Base-by-base conservation (phyloP, 2,797 vertebrate genomes). In the Atherinosoma microstoma region DNA sequence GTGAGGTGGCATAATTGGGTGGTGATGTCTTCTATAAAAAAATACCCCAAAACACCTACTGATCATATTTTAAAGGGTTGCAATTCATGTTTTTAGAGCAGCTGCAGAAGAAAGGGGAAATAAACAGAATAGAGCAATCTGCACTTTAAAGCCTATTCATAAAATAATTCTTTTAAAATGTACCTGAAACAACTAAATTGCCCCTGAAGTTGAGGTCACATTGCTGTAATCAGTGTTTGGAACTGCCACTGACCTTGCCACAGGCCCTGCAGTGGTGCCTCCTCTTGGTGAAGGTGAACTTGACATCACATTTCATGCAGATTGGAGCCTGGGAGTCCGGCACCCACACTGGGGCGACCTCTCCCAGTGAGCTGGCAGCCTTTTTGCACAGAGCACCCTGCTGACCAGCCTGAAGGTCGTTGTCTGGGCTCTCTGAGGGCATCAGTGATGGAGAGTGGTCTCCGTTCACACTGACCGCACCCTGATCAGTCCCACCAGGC, bases 261-360 rank as follows among this genome's bases (percentile, higher is more conserved):
- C 98, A 99, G 72, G 98, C 98, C 94, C 98, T 96, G 94, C 98
- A 99, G 91, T 99, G 98, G 90, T 99, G 98, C 78, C 98, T 96
- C 90, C 98, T 95, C 94, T 98, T 99, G 87, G 98, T 99, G 91
- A 99, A 99, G 71, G 98, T 99, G 94, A 99, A 99, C 92, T 96
- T 98, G 86, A 95, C 95, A 86, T 99, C 96, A 67, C 98, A 99
- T 89, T 97, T 99, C 97, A 99, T 99, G 82, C 98, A 99, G 86
- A 97, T 92, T 20, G 98, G 97, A 59, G 98, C 98, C 92, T 99
- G 96, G 68, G 97, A 97, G 92, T 99, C 98, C 1, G 98, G 98
- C 79, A 99, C 98, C 98, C 98, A 99, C 58, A 99, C 95, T 2
- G 98, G 98, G 87, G 98, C 98, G 10, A 98, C 96, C 89, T 98